Conservation (phyloP, 1,140 invertebrate species). For the Tenebrio molitor region DNA sequence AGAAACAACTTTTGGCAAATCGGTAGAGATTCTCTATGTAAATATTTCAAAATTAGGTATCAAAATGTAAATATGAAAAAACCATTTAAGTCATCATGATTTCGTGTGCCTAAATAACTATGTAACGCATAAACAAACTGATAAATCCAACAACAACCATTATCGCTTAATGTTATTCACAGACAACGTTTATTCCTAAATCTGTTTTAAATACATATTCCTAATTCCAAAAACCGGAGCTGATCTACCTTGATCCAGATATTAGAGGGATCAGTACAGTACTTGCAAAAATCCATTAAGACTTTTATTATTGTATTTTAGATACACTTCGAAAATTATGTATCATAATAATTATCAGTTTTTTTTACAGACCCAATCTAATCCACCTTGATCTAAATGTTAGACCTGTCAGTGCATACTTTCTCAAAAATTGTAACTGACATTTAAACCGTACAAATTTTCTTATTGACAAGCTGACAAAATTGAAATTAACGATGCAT, state of each 20-base stretch:
- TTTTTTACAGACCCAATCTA: background rate
- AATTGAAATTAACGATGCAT: too few relatives aligned
- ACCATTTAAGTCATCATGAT: background rate
- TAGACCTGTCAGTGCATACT: background rate
- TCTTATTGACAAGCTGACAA: too few relatives aligned
- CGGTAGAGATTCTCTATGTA: too few relatives aligned
- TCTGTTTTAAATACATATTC: conserved; percentile 13
- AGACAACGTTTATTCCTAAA: conserved; percentile 6
- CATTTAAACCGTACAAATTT: too few relatives aligned
- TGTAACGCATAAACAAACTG: conserved; percentile 10
- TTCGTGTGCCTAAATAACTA: background rate
- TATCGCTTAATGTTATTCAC: background rate
- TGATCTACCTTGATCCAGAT: conserved; percentile 35
- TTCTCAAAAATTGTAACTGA: too few relatives aligned
- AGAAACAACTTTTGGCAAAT: too few relatives aligned
- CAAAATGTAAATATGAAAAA: background rate
- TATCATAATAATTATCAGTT: too few relatives aligned
- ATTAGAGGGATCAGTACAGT: conserved; percentile 3
- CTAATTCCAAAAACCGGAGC: background rate
- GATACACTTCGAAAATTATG: background rate
- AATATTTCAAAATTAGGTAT: too few relatives aligned
- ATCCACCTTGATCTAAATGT: background rate
- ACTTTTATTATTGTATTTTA: background rate
- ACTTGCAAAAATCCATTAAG: background rate
- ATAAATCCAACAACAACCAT: background rate